A percentile compares a stretch with the other conserved stretches of the same genome.
Conservation (phyloP, 2,888 invertebrate genomes). For the Phytoseiulus persimilis region DNA sequence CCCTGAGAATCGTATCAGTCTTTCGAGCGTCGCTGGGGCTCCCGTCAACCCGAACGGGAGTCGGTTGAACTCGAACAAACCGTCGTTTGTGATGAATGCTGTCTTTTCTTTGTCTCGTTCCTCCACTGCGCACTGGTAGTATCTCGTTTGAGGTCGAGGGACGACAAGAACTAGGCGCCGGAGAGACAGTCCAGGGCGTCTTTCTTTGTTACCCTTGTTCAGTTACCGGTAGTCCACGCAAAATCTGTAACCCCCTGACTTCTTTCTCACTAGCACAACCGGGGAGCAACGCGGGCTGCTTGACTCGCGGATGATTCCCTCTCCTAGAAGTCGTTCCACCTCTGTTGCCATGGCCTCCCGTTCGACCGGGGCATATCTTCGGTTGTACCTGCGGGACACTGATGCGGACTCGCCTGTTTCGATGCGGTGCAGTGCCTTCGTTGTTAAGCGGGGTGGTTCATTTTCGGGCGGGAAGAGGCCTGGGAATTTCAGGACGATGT, state of each 20-base stretch:
- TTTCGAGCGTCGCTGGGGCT: conserved; percentile 45
- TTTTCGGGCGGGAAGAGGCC: too few relatives aligned
- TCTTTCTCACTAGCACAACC: too few relatives aligned
- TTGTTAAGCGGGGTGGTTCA: too few relatives aligned
- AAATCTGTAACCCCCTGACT: conserved; percentile 40
- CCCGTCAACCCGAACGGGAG: conserved; percentile 47
- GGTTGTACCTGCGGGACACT: neutral
- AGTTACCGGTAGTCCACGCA: conserved; percentile 47
- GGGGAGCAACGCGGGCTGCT: too few relatives aligned
- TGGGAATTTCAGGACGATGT: too few relatives aligned
- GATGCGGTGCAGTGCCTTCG: neutral
- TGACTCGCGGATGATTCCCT: too few relatives aligned
- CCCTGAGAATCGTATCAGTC: conserved; percentile 43
- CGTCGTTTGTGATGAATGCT: conserved; percentile 45
- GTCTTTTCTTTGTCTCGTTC: conserved; percentile 44
- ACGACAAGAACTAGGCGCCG: conserved; percentile 42
- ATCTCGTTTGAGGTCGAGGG: conserved; percentile 44
- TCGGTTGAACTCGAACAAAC: conserved; percentile 46
- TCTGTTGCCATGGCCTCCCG: too few relatives aligned
- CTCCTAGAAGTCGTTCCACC: too few relatives aligned
- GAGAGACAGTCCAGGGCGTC: conserved; percentile 42
- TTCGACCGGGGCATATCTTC: neutral
- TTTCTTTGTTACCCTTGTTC: conserved; percentile 45
- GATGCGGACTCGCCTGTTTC: neutral
- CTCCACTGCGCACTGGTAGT: conserved; percentile 39